A percentile compares a stretch with the other conserved stretches of the same genome.
phyloP scores from a whole-genome alignment of 2,113 vertebrate genomes.

The Nycticebus coucang region DNA sequence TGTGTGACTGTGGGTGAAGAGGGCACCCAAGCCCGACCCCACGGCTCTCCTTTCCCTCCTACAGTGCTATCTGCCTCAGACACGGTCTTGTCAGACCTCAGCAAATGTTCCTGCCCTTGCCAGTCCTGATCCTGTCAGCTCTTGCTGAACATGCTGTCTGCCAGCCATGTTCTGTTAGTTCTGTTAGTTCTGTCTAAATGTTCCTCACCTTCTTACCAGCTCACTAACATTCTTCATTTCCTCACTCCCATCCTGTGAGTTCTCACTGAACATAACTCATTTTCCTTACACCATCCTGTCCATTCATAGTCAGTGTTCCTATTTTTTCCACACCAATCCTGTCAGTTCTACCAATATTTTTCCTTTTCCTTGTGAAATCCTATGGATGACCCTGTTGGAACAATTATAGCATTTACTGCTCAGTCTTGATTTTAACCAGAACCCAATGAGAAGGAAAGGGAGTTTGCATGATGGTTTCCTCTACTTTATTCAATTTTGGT shows the following conservation, averaged over 20 bases:
- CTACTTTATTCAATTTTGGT: neutral
- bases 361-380: accelerated
- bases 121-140: too few species aligned
- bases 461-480: neutral
- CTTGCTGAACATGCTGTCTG: neutral
- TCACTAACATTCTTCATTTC: neutral
- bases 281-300: neutral
- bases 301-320: neutral
- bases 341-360: accelerated
- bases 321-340: neutral
- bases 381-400: neutral
- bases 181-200: too few species aligned
- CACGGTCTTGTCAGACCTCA: too few species aligned
- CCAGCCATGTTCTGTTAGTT: too few species aligned
- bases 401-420: neutral
- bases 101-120: too few species aligned
- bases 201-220: neutral
- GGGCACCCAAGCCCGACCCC: too few species aligned
- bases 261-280: too few species aligned
- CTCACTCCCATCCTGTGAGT: neutral
- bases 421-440: accelerated
- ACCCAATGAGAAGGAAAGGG: neutral
- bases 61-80: too few species aligned
- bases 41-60: too few species aligned
- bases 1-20: accelerated